These are phyloP conservation scores for Rhegmatorhina hoffmannsi DNA, from an alignment of 2,113 vertebrate species.

Conservation along the genomic window DNA sequence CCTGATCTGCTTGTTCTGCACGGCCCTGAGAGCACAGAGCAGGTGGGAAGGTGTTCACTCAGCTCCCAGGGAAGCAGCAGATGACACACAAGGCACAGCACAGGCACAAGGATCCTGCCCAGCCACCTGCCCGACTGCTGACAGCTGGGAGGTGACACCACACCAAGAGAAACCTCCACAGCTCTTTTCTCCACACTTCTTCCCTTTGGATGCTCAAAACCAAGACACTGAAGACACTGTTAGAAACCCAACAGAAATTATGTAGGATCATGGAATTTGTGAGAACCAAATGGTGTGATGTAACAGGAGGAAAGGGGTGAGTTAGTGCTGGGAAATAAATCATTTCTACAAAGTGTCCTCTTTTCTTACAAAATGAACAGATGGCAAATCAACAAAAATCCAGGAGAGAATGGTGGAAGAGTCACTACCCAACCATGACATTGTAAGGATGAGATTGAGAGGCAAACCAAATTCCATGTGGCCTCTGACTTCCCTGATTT, in stretches of 20 bases:
- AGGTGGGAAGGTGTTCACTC: neutral
- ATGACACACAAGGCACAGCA: neutral
- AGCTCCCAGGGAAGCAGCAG: neutral
- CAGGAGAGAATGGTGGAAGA: neutral
- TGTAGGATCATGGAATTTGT: accelerated
- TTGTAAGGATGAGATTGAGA: neutral
- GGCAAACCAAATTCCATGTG: neutral
- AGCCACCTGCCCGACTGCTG: neutral
- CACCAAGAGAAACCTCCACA: neutral
- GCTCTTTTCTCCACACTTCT: neutral
- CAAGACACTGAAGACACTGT: neutral
- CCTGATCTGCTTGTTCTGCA: neutral
- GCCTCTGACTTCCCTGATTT: neutral
- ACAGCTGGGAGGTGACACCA: neutral
- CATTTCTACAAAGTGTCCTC: accelerated
- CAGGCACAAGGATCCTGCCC: neutral
- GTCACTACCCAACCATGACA: neutral
- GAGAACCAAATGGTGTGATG: neutral
- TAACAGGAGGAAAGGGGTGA: neutral
- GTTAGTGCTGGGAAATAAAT: neutral
- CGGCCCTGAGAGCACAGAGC: neutral
- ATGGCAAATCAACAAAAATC: neutral
- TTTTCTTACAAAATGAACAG: neutral
- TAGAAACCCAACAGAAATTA: neutral
- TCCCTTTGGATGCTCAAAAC: neutral